Base-by-base conservation (phyloP, 1,140 invertebrate genomes). In the Euwallacea similis region DNA sequence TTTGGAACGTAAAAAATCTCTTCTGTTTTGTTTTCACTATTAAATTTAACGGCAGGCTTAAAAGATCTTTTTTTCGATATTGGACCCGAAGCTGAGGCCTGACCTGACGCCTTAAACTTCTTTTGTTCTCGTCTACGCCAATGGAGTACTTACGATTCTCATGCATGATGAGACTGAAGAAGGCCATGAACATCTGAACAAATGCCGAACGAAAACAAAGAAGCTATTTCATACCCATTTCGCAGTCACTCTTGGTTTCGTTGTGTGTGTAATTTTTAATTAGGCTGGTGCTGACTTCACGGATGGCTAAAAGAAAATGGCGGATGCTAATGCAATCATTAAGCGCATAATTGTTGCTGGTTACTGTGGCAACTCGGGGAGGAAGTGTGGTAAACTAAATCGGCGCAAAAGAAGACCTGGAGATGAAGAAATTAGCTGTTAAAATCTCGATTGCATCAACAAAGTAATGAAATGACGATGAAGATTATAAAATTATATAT, bases 261-360 rank as follows among this genome's bases (percentile, higher is more conserved):
- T 74, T 76, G 76, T 75, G 66, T 33, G 21, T 74, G 72, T 69
- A 75, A 77, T 78, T 78, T 79, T 79, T 80, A 80, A 80, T 80
- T 79, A 77, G 72, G 71, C 75, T 76, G 11, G 58, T 44, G 61
- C 63, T 55, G 43, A 50, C 76, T 76, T 79, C 79, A 79, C 78
- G 79, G 76, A 78, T 78, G 74, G 73, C 72, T 71, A 70, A 65
- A 72, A 76, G 74, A 80, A 80, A 80, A 80, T 80, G 79, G 78
- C 79, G 79, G 79, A 80, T 80, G 74, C 77, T 77, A 73, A 77
- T 77, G 75, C 77, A 79, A 75, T 73, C 73, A 71, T 62, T 70
- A 70, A 64, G 53, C 69, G 46, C 54, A 58, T 77, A 77, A 79
- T 77, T 77, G 76, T 77, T 73, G 72, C 63, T 53, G 46, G 66